phyloP scores from a whole-genome alignment of 2,113 vertebrate genomes.

The Menidia beryllina region DNA sequence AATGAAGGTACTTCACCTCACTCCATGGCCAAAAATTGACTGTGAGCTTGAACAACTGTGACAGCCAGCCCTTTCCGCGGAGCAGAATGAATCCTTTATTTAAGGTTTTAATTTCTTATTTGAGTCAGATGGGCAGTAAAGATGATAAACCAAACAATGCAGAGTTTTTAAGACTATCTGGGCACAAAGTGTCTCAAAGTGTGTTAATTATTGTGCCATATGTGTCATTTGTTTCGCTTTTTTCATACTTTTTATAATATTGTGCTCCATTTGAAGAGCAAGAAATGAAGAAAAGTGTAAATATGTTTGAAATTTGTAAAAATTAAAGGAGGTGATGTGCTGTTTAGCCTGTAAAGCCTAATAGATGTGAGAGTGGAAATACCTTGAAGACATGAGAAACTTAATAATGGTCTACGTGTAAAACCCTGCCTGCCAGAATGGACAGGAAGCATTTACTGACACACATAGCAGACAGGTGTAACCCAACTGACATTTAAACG shows the following conservation, averaged over 20 bases:
- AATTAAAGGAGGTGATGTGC: conserved; percentile 8
- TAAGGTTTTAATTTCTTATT: conserved; percentile 1
- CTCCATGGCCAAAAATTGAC: conserved; percentile 41
- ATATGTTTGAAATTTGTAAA: conserved; percentile 15
- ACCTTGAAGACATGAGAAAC: conserved; percentile 28
- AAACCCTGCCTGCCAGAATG: background rate
- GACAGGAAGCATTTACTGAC: conserved; percentile 50
- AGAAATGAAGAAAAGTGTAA: conserved; percentile 7
- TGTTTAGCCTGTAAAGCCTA: conserved; percentile 14
- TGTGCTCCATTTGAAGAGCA: conserved; percentile 15
- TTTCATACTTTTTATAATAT: conserved; percentile 30
- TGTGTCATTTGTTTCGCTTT: conserved; percentile 29
- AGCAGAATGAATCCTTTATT: background rate
- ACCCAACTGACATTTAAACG: conserved; percentile 13
- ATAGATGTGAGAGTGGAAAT: conserved; percentile 1
- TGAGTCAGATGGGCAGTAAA: conserved; percentile 14
- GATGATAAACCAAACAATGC: conserved; percentile 27
- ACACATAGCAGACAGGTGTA: conserved; percentile 31
- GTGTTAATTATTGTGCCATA: conserved; percentile 51
- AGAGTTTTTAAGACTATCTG: conserved; percentile 31
- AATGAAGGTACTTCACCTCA: conserved; percentile 17
- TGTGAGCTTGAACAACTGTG: conserved; percentile 18
- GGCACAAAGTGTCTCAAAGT: conserved; percentile 54
- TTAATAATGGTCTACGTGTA: conserved; percentile 18
- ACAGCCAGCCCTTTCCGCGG: conserved; percentile 26